Base-by-base conservation (phyloP, 2,888 invertebrate genomes). In the Drepana falcataria region DNA sequence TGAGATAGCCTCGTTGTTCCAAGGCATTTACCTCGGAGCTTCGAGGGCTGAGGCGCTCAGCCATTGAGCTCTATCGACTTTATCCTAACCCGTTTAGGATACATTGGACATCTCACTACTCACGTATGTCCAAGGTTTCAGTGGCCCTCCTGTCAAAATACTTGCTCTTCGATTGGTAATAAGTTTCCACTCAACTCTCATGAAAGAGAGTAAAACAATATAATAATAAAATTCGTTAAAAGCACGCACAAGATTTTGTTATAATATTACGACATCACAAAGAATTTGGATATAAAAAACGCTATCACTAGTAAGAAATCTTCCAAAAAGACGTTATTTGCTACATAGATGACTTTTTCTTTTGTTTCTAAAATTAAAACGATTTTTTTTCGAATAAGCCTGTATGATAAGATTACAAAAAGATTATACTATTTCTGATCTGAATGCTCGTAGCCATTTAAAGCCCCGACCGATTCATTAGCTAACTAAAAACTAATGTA, bases 1-100 rank as follows among this genome's bases (percentile, higher is more conserved):
- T 95, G 58, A 94, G 89, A 85, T 96, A 96, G 73, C 96, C 96
- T 78, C 95, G 93, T 86, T 95, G 94, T 83, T 96, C 95, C 87
- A 96, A 93, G 79, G 96, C 96, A 82, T 95, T 95, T 67, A 96
- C 94, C 92, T 97, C 96, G 73, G 96, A 96, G 91, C 94, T 94
- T 87, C 95, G 93, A 83, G 95, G 94, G 92, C 93, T 93, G 87
- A 94, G 92, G 89, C 93, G 93, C 91, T 93, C 92, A 92, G 94
- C 94, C 95, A 95, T 95, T 82, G 86, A 88, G 89, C 87, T 88
- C 85, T 87, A 84, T 85, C 78, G 83, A 85, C 84, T 88, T 89
- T 90, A 91, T 89, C 79, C 86, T 89, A 77, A 88, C 89, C 90
- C 89, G 81, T 88, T 90, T 91, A 90, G 85, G 90, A 91, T 90